phyloP scores from a whole-genome alignment of 2,113 vertebrate genomes.

The Eleginops maclovinus region DNA sequence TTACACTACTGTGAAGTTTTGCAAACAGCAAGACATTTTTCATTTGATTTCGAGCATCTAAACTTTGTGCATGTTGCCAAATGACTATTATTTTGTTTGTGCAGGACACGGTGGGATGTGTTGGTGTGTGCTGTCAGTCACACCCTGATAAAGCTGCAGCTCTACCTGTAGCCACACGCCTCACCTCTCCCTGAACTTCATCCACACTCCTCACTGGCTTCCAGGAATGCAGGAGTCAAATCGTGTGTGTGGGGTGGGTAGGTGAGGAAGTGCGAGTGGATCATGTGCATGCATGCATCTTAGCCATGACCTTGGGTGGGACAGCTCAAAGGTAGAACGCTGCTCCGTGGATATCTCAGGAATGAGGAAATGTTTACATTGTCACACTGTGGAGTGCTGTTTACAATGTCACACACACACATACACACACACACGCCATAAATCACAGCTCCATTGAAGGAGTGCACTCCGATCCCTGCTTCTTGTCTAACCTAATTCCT shows the following conservation, averaged over 20 bases:
- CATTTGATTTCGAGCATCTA: neutral
- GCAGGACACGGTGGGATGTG: constrained; percentile 3
- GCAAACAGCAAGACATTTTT: neutral
- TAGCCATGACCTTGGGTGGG: constrained; percentile 54
- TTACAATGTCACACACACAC: constrained; percentile 44
- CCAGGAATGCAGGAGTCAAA: constrained; percentile 57
- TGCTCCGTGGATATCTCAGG: constrained; percentile 41
- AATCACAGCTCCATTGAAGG: constrained; percentile 51
- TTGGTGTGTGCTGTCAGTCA: constrained; percentile 26
- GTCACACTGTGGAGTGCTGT: constrained; percentile 33
- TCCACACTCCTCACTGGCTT: constrained; percentile 26
- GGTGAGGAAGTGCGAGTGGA: neutral
- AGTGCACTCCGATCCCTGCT: neutral
- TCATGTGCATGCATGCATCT: neutral
- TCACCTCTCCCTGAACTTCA: constrained; percentile 39
- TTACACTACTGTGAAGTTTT: neutral
- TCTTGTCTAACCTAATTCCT: constrained; percentile 42
- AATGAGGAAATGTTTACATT: constrained; percentile 76
- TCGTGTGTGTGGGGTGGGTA: neutral
- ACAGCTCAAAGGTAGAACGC: constrained; percentile 49
- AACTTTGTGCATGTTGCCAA: neutral
- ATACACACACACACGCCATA: constrained; percentile 35
- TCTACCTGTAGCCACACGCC: constrained; percentile 72
- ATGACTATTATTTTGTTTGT: constrained; percentile 17
- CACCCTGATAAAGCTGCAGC: constrained; percentile 24